Base-by-base conservation (phyloP, 1,140 invertebrate species). In the Patella vulgata region DNA sequence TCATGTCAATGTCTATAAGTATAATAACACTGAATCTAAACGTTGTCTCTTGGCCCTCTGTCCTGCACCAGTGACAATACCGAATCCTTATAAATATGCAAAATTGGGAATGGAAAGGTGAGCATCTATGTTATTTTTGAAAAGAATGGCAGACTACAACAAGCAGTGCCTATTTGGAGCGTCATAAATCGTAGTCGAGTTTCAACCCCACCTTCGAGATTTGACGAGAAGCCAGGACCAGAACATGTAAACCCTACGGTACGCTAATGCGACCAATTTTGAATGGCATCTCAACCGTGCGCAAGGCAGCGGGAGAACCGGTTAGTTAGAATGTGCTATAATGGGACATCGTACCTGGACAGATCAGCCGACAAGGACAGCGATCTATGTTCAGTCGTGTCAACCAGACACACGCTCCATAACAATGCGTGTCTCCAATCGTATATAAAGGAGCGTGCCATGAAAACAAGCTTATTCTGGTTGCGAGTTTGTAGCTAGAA, bases 321-420 rank as follows among this genome's bases (percentile, higher is more conserved):
- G 4, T n/a, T 21, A 56, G 21, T n/a, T 46, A 42, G 46, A 63
- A 63, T 63, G 60, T 63, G 53, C 53, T 51, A 50, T 42, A 31
- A 3, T 31, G 60, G 60, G 54, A 55, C 53, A 55, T 36, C 46
- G 30, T 54, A 50, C 51, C 60, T 55, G 44, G 44, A 63, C 60
- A 63, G 60, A 63, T 63, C 60, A 28, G 60, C 60, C 60, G 60
- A 63, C 48, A 31, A 27, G 36, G 8, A 31, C 60, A 63, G 60
- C 60, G 60, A 63, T 63, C 60, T 30, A 63, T 63, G 60, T 58
- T 58, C 62, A 63, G 62, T 47, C 39, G 62, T 58, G 54, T 63
- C 54, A 63, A 52, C 60, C 48, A 53, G 60, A 63, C 60, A 63
- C 60, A 63, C 60, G 60, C 60, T 63, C 60, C 60, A 57, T 8